phyloP scores from a whole-genome alignment of 2,888 invertebrate species.

The Chymomyza fuscimana region DNA sequence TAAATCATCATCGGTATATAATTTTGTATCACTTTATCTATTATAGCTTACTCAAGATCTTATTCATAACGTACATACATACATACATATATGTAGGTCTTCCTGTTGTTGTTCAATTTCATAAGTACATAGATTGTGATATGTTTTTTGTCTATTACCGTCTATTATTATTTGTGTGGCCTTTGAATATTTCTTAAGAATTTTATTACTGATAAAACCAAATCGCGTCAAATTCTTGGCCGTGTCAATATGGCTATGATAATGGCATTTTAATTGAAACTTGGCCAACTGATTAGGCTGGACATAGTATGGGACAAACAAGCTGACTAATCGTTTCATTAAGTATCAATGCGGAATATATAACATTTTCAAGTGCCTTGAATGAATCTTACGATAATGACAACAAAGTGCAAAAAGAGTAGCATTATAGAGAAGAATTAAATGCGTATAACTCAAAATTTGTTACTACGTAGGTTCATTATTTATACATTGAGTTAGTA shows the following conservation, averaged over 20 bases:
- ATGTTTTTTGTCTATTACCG: constrained; percentile 3
- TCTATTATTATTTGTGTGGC: constrained; percentile 16
- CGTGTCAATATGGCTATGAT: constrained; percentile 26
- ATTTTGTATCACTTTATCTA: neutral
- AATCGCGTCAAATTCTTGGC: neutral
- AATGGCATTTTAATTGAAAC: constrained; percentile 36
- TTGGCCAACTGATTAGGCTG: constrained; percentile 17
- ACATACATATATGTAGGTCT: neutral
- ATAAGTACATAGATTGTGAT: neutral
- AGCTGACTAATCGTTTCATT: constrained; percentile 17
- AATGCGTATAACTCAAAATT: too few relatives aligned
- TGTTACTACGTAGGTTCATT: too few relatives aligned
- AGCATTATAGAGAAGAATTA: neutral
- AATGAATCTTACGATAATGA: neutral
- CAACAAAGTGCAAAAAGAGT: neutral
- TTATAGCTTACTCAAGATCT: neutral
- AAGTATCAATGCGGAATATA: neutral
- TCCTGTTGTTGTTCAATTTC: neutral
- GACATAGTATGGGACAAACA: constrained; percentile 9
- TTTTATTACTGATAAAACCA: neutral
- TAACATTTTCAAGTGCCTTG: neutral
- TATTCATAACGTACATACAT: neutral
- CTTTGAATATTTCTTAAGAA: constrained; percentile 7
- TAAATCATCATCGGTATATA: too few relatives aligned
- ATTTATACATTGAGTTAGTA: too few relatives aligned